Conservation (phyloP, 1,140 invertebrate genomes). For the Globodera rostochiensis region DNA sequence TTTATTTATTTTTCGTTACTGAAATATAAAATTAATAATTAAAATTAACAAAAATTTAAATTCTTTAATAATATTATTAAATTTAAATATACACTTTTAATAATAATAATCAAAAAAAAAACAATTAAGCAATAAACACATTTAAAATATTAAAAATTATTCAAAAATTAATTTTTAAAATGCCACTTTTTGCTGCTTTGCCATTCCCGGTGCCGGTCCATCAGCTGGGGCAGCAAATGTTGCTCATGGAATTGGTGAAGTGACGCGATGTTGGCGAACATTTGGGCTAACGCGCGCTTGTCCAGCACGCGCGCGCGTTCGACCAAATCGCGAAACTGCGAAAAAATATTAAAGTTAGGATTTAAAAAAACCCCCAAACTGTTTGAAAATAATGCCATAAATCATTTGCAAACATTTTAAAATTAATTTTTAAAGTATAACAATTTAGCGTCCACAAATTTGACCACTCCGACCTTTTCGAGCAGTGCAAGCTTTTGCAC, state of each 20-base stretch:
- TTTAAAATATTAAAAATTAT: no score
- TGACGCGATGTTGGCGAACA: slow-evolving; percentile 51
- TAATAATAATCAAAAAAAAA: no score
- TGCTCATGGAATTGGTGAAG: slow-evolving; percentile 55
- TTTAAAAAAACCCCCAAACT: background rate
- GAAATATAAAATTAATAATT: no score
- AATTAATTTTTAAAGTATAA: no score
- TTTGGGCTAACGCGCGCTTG: slow-evolving; percentile 25
- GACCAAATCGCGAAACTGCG: slow-evolving; percentile 48
- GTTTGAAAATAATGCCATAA: background rate
- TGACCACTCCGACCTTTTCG: slow-evolving; percentile 44
- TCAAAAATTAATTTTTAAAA: no score
- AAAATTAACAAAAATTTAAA: no score
- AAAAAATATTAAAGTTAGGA: background rate
- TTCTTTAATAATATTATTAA: no score
- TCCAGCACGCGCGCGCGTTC: slow-evolving; percentile 55
- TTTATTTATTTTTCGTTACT: no score
- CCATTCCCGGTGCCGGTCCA: slow-evolving; percentile 54
- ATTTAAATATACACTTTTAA: no score
- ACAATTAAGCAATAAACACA: no score
- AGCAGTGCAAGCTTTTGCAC: slow-evolving; percentile 52
- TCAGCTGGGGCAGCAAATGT: slow-evolving; percentile 53
- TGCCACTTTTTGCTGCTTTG: slow-evolving; percentile 48
- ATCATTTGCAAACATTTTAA: background rate
- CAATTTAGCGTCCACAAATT: background rate